Evolutionary conservation across 2,888 invertebrate species (phyloP), one percentile per base, ranked within the genome.

Genomic region (Epinotia nisella): DNA sequence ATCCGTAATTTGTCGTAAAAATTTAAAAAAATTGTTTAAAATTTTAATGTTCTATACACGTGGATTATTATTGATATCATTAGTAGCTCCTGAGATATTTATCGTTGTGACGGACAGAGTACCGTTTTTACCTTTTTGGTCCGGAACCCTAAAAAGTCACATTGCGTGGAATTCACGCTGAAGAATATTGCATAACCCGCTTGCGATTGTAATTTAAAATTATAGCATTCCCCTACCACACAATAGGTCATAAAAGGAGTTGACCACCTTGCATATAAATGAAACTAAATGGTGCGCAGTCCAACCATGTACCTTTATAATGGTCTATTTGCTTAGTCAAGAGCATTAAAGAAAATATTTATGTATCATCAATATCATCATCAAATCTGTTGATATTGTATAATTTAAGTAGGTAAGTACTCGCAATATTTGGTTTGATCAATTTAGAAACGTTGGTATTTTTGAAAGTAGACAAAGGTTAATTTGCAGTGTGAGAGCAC

Each of bases 401-500:
- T n/a, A 49, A n/a, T 49, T 62, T 15, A n/a, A n/a, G n/a, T n/a
- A n/a, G 5, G 1, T 3, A 41, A 11, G 13, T 3, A 45, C 24
- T 24, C 49, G 29, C 10, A 24, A 21, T 39, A 39, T 56, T 55
- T n/a, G 13, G 21, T n/a, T n/a, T 58, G 58, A 3, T 13, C 35
- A 58, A 49, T 62, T 19, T 35, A 10, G 11, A n/a, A 53, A 39
- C 51, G 19, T 55, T 49, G 17, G 61, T 53, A 4, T 45, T 66
- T 67, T 58, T 49, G 39, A 51, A 61, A 72, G 49, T 66, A 15
- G 45, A 56, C 35, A 62, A 67, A 68, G 61, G 67, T 61, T 49
- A 29, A 62, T 62, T n/a, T 62, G 56, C 19, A 70, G 45, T 70
- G 41, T 61, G 49, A 21, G 51, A 19, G 51, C 19, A 15, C 21